Base-by-base conservation (phyloP, 2,797 vertebrate genomes). In the Garrulus glandarius region DNA sequence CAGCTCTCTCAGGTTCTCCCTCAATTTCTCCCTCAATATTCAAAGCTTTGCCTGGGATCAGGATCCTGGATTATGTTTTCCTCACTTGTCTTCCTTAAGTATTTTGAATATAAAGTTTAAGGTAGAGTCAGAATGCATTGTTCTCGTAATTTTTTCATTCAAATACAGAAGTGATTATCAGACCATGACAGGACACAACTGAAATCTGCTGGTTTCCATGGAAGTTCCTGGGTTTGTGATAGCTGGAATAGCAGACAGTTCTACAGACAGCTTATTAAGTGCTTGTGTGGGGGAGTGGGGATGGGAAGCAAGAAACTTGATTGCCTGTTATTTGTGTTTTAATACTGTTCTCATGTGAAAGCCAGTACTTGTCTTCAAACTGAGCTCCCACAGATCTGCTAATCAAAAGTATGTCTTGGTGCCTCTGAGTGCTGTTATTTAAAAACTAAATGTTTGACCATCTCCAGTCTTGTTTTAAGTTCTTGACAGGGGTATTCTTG, bases 191-290 rank as follows among this genome's bases (percentile, higher is more conserved):
- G 64, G 81, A 60, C 61, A 70, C 47, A 34, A 6, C 36, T 37
- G 57, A 64, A 85, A 72, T 80, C 60, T 89, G 36, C 59, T 89
- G 68, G 91, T 96, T 96, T 96, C 95, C 87, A 78, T 96, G 89
- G 84, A 83, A 67, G 43, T 86, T 24, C 41, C n/a, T 70, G n/a
- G 23, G 20, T 90, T 84, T 84, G 74, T 41, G 59, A 49, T 84
- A 82, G 39, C 70, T 84, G 85, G 70, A 84, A 34, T 21, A 70
- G 81, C 74, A 92, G 89, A 77, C 22, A 1, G 29, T 83, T 93
- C 37, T 80, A n/a, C 89, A 91, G 71, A 84, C 92, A 89, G 71
- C 68, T 84, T 49, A 13, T 89, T 16, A 57, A 74, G 34, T 83
- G 74, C 64, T 85, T 5, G 15, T 70, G 76, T 77, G 87, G 91